Conservation (phyloP, 2,797 vertebrate species). For the Falco concolor region DNA sequence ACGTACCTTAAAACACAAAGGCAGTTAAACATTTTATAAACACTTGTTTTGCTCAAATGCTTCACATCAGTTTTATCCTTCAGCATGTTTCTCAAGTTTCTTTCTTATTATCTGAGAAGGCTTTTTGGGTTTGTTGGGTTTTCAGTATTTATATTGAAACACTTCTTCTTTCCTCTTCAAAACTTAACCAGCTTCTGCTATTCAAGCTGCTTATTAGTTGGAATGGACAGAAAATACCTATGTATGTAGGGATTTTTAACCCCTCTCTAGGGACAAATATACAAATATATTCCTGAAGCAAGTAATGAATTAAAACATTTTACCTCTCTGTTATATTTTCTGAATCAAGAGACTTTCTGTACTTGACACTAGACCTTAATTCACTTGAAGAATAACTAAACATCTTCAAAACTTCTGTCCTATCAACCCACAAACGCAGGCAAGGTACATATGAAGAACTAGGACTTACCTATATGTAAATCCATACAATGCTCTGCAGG, state of each 20-base stretch:
- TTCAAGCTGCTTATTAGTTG: not conserved
- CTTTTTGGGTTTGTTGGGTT: not conserved
- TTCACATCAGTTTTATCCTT: not conserved
- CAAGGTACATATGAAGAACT: not conserved
- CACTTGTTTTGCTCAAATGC: not conserved
- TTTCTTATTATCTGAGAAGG: not conserved
- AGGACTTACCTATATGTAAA: not conserved
- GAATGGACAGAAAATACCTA: not conserved
- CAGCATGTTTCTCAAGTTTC: not conserved
- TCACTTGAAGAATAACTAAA: not conserved
- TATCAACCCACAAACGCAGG: not conserved
- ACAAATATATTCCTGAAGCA: not conserved
- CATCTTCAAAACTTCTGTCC: not conserved
- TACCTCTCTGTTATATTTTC: not conserved
- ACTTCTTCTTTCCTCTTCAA: not conserved
- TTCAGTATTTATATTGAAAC: not conserved
- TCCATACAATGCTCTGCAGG: not conserved
- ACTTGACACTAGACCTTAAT: not conserved
- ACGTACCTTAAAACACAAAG: not conserved
- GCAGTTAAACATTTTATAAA: not conserved
- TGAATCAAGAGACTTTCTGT: not conserved
- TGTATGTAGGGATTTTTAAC: not conserved
- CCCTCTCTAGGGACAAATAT: not conserved
- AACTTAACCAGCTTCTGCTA: not conserved
- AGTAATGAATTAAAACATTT: not conserved